These are phyloP conservation scores for Hydropsyche betteni DNA, from an alignment of 2,888 invertebrate species.

Conservation along the genomic window DNA sequence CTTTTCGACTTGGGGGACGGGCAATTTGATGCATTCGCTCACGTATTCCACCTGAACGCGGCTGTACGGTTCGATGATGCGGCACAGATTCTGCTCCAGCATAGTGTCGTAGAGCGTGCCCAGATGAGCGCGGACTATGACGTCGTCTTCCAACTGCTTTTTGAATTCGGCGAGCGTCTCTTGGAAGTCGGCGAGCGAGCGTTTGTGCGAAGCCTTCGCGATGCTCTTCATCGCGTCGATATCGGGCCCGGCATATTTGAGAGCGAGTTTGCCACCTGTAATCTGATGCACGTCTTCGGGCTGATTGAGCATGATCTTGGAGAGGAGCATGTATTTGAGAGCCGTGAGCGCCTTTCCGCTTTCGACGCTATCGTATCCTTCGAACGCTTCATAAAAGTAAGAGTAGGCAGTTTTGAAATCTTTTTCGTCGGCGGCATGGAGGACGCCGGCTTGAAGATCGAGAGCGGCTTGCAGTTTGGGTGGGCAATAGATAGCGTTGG, in stretches of 20 bases:
- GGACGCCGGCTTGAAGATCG: constrained; percentile 96
- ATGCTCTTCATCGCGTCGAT: constrained; percentile 98
- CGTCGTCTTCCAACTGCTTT: constrained; percentile 92
- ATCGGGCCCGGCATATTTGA: constrained; percentile 95
- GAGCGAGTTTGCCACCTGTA: constrained; percentile 94
- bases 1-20: constrained; percentile 93
- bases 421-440: constrained; percentile 99
- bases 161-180: constrained; percentile 86
- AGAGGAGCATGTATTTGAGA: constrained; percentile 98
- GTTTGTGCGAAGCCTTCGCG: constrained; percentile 94
- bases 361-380: constrained; percentile 96
- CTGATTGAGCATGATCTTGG: constrained; percentile 97
- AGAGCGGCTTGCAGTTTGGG: constrained; percentile 98
- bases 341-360: constrained; percentile 90
- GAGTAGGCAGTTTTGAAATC: constrained; percentile 99
- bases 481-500: constrained; percentile 99
- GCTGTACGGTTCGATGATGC: constrained; percentile 99
- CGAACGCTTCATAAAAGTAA: constrained; percentile 99
- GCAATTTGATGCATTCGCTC: constrained; percentile 88
- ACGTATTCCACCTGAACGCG: constrained; percentile 94
- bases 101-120: constrained; percentile 97
- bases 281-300: constrained; percentile 96
- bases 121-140: constrained; percentile 96
- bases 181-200: constrained; percentile 97
- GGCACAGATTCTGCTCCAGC: constrained; percentile 98